These are phyloP conservation scores for Micrasema minimum DNA, from an alignment of 1,140 invertebrate genomes.

Conservation along the genomic window DNA sequence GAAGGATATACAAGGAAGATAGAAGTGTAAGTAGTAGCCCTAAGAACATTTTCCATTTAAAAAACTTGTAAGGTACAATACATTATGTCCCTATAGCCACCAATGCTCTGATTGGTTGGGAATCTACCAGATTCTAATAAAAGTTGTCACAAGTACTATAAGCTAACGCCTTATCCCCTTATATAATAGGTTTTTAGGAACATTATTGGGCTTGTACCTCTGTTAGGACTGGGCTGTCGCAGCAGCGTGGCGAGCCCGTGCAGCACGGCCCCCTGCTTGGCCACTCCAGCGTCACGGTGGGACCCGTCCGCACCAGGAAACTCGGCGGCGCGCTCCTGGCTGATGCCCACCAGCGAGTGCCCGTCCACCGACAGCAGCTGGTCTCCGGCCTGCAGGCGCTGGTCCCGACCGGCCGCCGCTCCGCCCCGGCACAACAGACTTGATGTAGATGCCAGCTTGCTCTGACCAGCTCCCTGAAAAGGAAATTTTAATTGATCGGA, in stretches of 20 bases:
- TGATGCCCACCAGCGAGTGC: constrained; percentile 94
- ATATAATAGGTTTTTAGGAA: no score
- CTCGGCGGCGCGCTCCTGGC: constrained; percentile 96
- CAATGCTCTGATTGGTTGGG: no score
- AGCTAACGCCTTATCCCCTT: no score
- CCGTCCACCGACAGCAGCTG: constrained; percentile 97
- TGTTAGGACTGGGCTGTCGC: constrained; percentile 87
- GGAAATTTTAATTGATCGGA: no score
- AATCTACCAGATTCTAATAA: no score
- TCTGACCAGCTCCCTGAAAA: constrained; percentile 86
- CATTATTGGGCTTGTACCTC: no score
- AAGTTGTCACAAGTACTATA: no score
- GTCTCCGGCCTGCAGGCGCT: constrained; percentile 94
- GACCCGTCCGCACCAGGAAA: constrained; percentile 94
- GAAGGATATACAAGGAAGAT: no score
- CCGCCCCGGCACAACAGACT: constrained; percentile 96
- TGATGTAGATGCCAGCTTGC: constrained; percentile 95
- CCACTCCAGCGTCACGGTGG: constrained; percentile 94
- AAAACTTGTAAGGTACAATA: no score
- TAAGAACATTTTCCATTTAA: no score
- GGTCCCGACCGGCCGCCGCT: constrained; percentile 94
- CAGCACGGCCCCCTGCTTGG: constrained; percentile 96
- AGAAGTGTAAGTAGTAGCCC: no score
- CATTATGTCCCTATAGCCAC: no score
- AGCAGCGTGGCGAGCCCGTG: constrained; percentile 95